Conservation (phyloP, 2,888 invertebrate species). For the Sinodicranocentrus sp. region DNA sequence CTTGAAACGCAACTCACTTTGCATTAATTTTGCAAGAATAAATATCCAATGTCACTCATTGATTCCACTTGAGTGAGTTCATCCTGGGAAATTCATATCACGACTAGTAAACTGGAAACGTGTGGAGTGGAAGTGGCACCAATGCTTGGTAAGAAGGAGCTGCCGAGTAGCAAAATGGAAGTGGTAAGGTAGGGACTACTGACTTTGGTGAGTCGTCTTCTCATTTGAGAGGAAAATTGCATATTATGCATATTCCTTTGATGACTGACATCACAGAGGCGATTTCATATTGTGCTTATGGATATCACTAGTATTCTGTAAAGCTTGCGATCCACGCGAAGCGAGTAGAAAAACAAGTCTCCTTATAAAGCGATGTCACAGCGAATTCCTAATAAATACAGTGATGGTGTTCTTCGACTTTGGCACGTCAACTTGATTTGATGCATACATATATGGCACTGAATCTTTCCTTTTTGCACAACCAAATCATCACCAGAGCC, state of each 20-base stretch:
- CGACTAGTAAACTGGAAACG: slow-evolving; percentile 46
- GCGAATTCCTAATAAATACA: slow-evolving; percentile 68
- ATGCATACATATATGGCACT: slow-evolving; percentile 64
- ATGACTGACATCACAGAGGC: slow-evolving; percentile 47
- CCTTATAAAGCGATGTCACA: slow-evolving; percentile 69
- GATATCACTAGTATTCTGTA: background rate
- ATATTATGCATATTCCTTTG: slow-evolving; percentile 60
- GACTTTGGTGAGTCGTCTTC: no score
- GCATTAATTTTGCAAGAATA: no score
- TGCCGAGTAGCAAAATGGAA: no score
- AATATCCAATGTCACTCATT: slow-evolving; percentile 16
- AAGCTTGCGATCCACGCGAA: no score
- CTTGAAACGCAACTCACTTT: no score
- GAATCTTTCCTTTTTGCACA: background rate
- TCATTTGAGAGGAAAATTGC: slow-evolving; percentile 46
- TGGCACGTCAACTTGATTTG: slow-evolving; percentile 65
- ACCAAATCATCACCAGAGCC: background rate
- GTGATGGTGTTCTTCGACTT: slow-evolving; percentile 50
- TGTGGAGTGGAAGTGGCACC: no score
- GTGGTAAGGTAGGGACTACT: no score
- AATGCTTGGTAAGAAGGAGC: no score
- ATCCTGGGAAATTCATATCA: slow-evolving; percentile 42
- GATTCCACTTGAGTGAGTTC: slow-evolving; percentile 38
- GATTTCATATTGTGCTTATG: slow-evolving; percentile 8
- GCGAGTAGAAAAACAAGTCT: slow-evolving; percentile 61